These are phyloP conservation scores for Scylla paramamosain DNA, from an alignment of 1,140 invertebrate species.

Conservation along the genomic window DNA sequence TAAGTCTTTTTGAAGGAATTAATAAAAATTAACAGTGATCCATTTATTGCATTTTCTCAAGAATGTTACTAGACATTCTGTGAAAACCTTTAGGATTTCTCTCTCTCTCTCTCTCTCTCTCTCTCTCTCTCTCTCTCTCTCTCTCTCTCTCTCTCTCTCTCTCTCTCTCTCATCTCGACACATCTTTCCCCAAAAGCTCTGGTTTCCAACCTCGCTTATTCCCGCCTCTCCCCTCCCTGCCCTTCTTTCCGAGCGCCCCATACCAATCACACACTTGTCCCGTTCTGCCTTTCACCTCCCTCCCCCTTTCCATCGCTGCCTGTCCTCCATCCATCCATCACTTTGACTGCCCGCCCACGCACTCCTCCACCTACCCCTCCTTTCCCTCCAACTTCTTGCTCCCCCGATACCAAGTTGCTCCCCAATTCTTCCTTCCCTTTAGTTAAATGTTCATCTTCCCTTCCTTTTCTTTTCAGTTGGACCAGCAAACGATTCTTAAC, in stretches of 20 bases:
- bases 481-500: no score
- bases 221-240: background rate
- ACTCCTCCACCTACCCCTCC: background rate
- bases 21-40: no score
- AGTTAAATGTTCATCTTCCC: no score
- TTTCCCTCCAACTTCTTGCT: background rate
- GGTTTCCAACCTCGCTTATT: background rate
- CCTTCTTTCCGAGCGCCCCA: background rate
- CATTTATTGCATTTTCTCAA: no score
- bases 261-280: background rate
- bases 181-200: background rate
- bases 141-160: conserved; percentile 3
- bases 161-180: background rate
- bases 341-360: no score
- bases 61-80: no score
- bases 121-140: conserved; percentile 9
- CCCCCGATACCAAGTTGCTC: background rate
- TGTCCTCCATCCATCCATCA: background rate
- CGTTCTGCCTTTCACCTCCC: background rate
- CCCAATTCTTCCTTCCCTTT: no score
- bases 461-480: no score
- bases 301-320: background rate
- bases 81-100: background rate
- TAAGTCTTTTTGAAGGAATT: no score
- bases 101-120: conserved; percentile 20